Evolutionary conservation across 2,888 invertebrate genomes (phyloP), one percentile per base, ranked within the genome.

Genomic region (Urechis unicinctus): DNA sequence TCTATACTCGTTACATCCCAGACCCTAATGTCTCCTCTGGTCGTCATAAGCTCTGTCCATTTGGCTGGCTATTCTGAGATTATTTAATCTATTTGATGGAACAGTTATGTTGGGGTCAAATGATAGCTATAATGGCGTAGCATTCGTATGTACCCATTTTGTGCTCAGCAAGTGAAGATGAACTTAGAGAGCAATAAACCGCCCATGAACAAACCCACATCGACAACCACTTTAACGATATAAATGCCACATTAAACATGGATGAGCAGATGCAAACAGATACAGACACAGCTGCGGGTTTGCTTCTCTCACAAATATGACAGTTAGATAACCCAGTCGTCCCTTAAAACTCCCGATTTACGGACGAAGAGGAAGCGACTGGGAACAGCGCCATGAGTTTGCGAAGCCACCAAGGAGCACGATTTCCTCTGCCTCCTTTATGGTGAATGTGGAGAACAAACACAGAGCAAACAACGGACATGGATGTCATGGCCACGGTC

Each of bases 381-480:
- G 3, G 68, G 50, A 41, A 50, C 9, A 57, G 55, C 51, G 70
- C 66, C 17, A n/a, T 62, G n/a, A 72, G 22, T 5, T 57, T 57
- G 30, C 66, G 63, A 30, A 73, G 48, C 62, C 68, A 65, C 2
- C 50, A 46, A 0, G 74, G 73, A 22, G 71, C 70, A 9, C 67
- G 55, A 3, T 21, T 56, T 53, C 0, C 69, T 66, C 55, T 65
- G 60, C n/a, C 69, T 67, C 48, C 73, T 54, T 70, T 69, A 54
- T 74, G 73, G 52, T 73, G 72, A 13, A 74, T 64, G 56, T 71
- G 68, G 21, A 74, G 64, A 13, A 74, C 66, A 50, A 68, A 68
- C 22, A 74, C 74, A 1, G 73, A 69, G 13, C 70, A 68, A 6
- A 73, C 60, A 26, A 74, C 73, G 3, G 73, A 74, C 53, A 74